Evolutionary conservation across 2,797 vertebrate species (phyloP), one percentile per base, ranked within the genome.

Genomic region (Cynopterus sphinx): DNA sequence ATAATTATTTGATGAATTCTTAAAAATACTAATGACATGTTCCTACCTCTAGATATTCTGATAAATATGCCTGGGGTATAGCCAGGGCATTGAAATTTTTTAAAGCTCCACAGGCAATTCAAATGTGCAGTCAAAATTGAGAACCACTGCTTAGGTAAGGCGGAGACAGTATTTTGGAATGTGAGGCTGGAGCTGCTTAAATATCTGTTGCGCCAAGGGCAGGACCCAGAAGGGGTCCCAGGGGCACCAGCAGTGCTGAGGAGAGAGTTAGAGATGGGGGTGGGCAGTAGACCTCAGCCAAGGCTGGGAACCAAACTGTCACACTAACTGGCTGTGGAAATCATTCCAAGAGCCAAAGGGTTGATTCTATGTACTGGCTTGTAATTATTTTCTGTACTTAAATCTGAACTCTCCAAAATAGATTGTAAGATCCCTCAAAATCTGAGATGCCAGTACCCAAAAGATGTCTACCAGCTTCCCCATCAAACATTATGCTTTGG

Each of bases 1-100:
- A 31, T 49, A 78, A 87, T 82, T 31, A 81, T 59, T 88, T 89
- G 16, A 68, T 24, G 78, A 90, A 82, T 91, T 81, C 53, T 71
- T 49, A 88, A 73, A 77, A 49, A 65, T 74, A 59, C 11, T 46
- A 70, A 57, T 28, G 70, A 59, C 8, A 46, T 11, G 19, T 57
- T 57, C 9, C 49, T 16, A 55, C 10, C 31, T 90, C 28, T n/a
- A 85, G 36, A 90, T 59, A 65, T 74, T 87, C 51, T 85, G 31
- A 51, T 39, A 65, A 74, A 53, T 74, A 61, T 70, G 8, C 49
- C 51, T 93, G 16, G 9, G 2, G 24, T 86, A 57, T 71, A 49
- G 43, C 59, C 67, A 90, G 12, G 33, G 8, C n/a, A 68, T 85
- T 4, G 83, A 57, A 81, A 75, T n/a, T 74, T 71, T 73, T 43